A percentile compares a stretch with the other conserved stretches of the same genome.
These are phyloP conservation scores for Trematomus bernacchii DNA, from an alignment of 2,797 vertebrate genomes.

Conservation along the genomic window DNA sequence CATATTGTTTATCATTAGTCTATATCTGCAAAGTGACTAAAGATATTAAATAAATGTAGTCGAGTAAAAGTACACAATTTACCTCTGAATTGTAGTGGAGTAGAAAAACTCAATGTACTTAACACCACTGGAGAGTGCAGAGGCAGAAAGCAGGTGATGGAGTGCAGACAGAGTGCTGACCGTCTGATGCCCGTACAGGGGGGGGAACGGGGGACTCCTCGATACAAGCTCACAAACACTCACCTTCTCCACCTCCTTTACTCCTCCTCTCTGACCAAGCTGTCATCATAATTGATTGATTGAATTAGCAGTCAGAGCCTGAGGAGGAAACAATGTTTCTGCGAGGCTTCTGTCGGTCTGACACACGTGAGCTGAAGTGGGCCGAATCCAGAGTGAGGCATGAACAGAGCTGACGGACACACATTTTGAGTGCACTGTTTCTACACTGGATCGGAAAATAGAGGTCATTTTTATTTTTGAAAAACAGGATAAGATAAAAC, in stretches of 20 bases:
- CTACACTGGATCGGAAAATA: background rate
- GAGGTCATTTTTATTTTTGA: background rate
- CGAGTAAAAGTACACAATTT: too few relatives aligned
- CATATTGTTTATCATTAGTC: too few relatives aligned
- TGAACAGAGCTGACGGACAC: conserved; percentile 33
- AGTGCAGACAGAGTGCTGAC: conserved; percentile 44
- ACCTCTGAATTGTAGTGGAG: too few relatives aligned
- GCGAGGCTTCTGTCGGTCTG: conserved; percentile 12
- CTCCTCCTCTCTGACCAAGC: conserved; percentile 32
- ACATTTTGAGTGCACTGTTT: conserved; percentile 18
- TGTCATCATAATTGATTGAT: conserved; percentile 55
- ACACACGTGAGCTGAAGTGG: conserved; percentile 58
- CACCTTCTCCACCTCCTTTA: background rate
- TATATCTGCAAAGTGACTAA: too few relatives aligned
- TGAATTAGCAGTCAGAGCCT: conserved; percentile 53
- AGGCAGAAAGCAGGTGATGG: conserved; percentile 53
- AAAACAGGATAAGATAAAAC: background rate
- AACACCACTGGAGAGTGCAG: conserved; percentile 1
- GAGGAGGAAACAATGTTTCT: conserved; percentile 38
- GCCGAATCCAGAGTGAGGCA: conserved; percentile 44
- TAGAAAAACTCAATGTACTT: too few relatives aligned
- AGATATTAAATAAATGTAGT: too few relatives aligned
- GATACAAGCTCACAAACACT: background rate
- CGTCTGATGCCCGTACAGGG: too few relatives aligned
- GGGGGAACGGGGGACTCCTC: too few relatives aligned